These are phyloP conservation scores for Drosophila auraria DNA, from an alignment of 1,140 invertebrate species.

Conservation along the genomic window DNA sequence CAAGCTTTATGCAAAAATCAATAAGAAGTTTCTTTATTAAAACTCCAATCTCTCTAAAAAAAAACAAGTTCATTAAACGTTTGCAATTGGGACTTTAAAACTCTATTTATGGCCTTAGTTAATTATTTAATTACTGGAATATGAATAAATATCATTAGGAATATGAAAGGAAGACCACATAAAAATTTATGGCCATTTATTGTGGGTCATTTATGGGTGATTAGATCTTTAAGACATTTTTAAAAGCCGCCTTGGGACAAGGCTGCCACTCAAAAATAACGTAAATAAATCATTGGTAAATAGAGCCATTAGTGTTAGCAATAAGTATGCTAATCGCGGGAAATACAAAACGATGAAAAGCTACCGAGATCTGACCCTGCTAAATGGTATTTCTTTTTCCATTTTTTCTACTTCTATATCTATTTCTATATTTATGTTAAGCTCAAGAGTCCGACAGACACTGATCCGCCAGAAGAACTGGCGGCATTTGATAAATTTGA, in stretches of 20 bases:
- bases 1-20: no score
- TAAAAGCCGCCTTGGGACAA: no score
- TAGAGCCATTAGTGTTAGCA: constrained; percentile 33
- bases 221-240: no score
- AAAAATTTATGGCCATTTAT: constrained; percentile 14
- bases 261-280: neutral
- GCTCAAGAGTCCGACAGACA: constrained; percentile 29
- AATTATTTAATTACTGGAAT: constrained; percentile 12
- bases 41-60: no score
- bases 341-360: constrained; percentile 42
- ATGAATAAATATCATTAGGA: constrained; percentile 12
- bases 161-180: neutral
- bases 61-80: constrained; percentile 1
- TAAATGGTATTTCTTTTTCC: constrained; percentile 10
- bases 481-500: constrained; percentile 70
- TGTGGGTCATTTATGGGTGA: constrained; percentile 2
- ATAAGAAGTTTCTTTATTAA: no score
- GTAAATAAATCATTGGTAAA: constrained; percentile 26
- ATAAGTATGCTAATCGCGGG: constrained; percentile 33
- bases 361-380: constrained; percentile 41
- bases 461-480: constrained; percentile 36
- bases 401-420: constrained; percentile 4
- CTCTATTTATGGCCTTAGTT: neutral
- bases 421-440: constrained; percentile 1
- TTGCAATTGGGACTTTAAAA: neutral